Percentiles rank a stretch among this genome's conserved stretches.
Conservation (phyloP, 2,797 vertebrate species). For the Pantherophis vulpinus region DNA sequence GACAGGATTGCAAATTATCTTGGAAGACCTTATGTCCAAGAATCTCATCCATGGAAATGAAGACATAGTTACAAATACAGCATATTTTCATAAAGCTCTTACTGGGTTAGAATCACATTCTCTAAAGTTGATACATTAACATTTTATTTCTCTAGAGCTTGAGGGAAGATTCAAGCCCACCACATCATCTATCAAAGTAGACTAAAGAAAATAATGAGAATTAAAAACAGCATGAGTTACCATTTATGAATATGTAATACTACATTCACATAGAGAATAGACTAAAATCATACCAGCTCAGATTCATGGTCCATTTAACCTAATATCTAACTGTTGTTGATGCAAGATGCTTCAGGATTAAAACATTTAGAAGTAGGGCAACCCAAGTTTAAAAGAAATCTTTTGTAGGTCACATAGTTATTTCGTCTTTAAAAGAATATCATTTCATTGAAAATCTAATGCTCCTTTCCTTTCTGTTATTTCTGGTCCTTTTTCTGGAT, state of each 20-base stretch:
- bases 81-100: background rate
- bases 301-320: background rate
- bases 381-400: background rate
- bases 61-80: background rate
- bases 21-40: background rate
- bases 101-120: background rate
- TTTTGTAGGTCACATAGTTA: background rate
- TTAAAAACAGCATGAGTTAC: constrained; percentile 12
- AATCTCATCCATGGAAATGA: background rate
- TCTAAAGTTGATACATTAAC: background rate
- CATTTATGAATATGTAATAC: background rate
- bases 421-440: background rate
- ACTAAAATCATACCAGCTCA: background rate
- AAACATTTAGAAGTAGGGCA: background rate
- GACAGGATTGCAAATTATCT: background rate
- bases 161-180: constrained; percentile 1
- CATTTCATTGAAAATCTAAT: background rate
- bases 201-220: background rate
- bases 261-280: background rate
- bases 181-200: background rate
- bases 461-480: background rate
- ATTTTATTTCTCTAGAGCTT: background rate
- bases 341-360: background rate
- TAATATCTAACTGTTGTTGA: background rate
- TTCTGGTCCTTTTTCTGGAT: background rate